These are phyloP conservation scores for Phalacrocorax aristotelis DNA, from an alignment of 2,113 vertebrate genomes.

Conservation along the genomic window DNA sequence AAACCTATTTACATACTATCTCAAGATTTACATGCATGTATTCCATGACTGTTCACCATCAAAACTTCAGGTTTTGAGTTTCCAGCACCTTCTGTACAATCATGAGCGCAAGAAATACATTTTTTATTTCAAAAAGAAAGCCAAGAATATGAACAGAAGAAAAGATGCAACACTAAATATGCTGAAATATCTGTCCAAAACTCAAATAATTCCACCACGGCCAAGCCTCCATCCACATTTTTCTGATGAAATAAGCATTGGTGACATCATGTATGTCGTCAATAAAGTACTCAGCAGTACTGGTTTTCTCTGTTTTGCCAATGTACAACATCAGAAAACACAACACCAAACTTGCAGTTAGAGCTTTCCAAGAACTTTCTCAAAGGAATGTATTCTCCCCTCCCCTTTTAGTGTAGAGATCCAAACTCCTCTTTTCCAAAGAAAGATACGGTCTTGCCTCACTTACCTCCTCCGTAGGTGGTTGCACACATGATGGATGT, in stretches of 20 bases:
- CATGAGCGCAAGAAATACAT: background rate
- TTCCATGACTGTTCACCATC: background rate
- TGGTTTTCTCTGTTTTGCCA: background rate
- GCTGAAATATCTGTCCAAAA: background rate
- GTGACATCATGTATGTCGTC: background rate
- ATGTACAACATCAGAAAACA: background rate
- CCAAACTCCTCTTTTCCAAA: background rate
- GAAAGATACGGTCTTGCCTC: background rate
- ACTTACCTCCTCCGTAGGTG: constrained; percentile 89
- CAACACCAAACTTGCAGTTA: background rate
- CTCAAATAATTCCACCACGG: background rate
- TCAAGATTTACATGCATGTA: background rate
- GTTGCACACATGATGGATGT: constrained; percentile 88
- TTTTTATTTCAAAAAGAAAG: background rate
- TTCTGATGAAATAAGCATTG: background rate
- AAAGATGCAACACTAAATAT: background rate
- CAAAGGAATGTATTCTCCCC: background rate
- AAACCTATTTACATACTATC: background rate
- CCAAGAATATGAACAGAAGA: background rate
- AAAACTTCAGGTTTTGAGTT: background rate
- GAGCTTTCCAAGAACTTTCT: background rate
- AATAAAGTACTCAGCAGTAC: background rate
- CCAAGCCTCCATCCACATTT: background rate
- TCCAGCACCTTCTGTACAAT: background rate
- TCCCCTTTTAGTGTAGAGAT: background rate